A percentile compares a stretch with the other conserved stretches of the same genome.
Conservation (phyloP, 2,113 vertebrate species). For the Pollachius pollachius region DNA sequence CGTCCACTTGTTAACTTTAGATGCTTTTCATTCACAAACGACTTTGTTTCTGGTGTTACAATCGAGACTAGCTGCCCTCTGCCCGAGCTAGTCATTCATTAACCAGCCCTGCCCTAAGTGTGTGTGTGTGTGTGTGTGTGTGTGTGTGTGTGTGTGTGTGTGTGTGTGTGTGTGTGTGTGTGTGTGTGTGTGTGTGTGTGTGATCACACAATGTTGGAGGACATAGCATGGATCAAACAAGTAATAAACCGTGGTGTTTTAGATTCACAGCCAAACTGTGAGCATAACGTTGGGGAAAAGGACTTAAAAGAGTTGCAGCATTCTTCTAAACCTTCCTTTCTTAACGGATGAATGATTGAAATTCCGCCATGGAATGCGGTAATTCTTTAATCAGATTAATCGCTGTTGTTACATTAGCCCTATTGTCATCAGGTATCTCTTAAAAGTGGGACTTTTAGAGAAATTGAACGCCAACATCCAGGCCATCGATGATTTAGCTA, state of each 20-base stretch:
- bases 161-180: no score
- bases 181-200: constrained; percentile 3
- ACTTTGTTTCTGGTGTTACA: constrained; percentile 5
- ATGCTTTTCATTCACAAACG: no score
- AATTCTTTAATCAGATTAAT: constrained; percentile 76
- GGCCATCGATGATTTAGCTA: no score
- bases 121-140: constrained; percentile 4
- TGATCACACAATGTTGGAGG: not conserved
- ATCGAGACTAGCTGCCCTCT: constrained; percentile 38
- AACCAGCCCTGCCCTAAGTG: constrained; percentile 39
- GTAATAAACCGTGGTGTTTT: no score
- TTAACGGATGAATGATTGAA: constrained; percentile 31
- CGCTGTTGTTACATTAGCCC: constrained; percentile 48
- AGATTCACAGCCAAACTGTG: no score
- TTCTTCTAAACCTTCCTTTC: constrained; percentile 34
- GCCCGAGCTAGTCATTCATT: constrained; percentile 48
- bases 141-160: not conserved
- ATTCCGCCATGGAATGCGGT: constrained; percentile 58
- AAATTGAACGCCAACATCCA: no score
- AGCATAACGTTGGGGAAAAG: not conserved
- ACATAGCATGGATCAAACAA: no score
- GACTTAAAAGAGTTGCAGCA: constrained; percentile 30
- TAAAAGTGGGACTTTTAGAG: not conserved
- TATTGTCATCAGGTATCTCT: constrained; percentile 13
- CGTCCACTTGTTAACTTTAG: no score